Evolutionary conservation across 2,888 invertebrate species (phyloP), one percentile per base, ranked within the genome.

Genomic region (Darwinula stevensoni): DNA sequence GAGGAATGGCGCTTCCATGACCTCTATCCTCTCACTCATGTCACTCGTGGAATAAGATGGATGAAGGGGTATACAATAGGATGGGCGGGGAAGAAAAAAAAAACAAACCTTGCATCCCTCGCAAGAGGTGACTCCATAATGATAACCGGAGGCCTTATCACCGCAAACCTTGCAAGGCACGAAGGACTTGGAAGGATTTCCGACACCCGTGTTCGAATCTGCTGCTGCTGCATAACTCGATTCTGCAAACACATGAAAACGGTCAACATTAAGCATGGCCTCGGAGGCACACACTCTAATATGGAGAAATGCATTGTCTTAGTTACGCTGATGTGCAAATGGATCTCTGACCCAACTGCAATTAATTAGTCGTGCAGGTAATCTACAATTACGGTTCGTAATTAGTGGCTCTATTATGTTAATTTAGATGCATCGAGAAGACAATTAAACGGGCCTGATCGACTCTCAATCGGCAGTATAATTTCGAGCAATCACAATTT

Each of bases 111-210:
- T 91, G 58, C 88, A 91, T 41, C 91, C 88, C 56, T 91, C 88
- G 56, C 88, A 91, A 40, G 84, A 84, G 39, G 86, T 88, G 42
- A 91, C 88, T 33, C 91, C 88, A 65, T 91, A 91, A 56, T 91
- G 88, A 55, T 88, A 91, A 31, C 82, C 82, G 16, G 76, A 78
- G 17, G 82, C 76, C 47, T 80, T 76, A 55, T 91, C 91, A 29
- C 88, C 88, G 56, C 91, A 91, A 42, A 91, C 88, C 54, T 82
- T 84, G 58, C 88, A 88, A 35, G 82, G 75, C 41, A 80, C 73
- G 49, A 80, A 78, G 34, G 74, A 67, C 54, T 82, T 84, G 38
- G 11, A 5, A 6, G 9, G 9, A 13, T 6, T 13, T 6, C 22
- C 6, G 28, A 6, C 14, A 28, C 28, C 14, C 28, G 28, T 69